Evolutionary conservation across 1,140 invertebrate species (phyloP).

Genomic region (Magallana angulata): DNA sequence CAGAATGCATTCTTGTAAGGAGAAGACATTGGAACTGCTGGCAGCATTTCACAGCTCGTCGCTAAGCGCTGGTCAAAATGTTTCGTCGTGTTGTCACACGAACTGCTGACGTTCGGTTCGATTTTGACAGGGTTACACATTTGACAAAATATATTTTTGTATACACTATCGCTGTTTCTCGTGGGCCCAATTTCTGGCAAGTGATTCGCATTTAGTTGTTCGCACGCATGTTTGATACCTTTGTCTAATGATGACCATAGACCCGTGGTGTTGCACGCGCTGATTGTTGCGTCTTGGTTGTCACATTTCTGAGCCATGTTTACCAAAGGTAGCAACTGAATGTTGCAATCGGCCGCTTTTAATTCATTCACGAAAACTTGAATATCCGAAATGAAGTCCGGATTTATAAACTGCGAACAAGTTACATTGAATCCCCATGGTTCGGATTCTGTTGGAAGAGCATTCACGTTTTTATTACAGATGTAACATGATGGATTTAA

Average conservation of each 20-base stretch:
- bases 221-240: slow-evolving; percentile 25
- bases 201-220: neutral
- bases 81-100: neutral
- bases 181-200: neutral
- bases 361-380: neutral
- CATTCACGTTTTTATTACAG: neutral
- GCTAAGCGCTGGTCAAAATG: neutral
- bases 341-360: neutral
- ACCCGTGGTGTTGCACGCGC: slow-evolving; percentile 23
- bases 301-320: neutral
- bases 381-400: neutral
- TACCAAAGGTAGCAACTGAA: neutral
- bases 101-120: neutral
- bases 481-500: neutral
- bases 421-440: neutral
- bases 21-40: neutral
- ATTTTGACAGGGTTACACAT: slow-evolving; percentile 39
- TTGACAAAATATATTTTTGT: slow-evolving; percentile 48
- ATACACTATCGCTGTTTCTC: neutral
- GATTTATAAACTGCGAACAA: slow-evolving; percentile 9
- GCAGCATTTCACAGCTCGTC: neutral
- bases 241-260: neutral
- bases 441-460: neutral
- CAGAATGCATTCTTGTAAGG: slow-evolving; percentile 43
- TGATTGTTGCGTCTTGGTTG: neutral